These are phyloP conservation scores for Himalopsyche phryganea DNA, from an alignment of 1,140 invertebrate genomes.

Conservation along the genomic window DNA sequence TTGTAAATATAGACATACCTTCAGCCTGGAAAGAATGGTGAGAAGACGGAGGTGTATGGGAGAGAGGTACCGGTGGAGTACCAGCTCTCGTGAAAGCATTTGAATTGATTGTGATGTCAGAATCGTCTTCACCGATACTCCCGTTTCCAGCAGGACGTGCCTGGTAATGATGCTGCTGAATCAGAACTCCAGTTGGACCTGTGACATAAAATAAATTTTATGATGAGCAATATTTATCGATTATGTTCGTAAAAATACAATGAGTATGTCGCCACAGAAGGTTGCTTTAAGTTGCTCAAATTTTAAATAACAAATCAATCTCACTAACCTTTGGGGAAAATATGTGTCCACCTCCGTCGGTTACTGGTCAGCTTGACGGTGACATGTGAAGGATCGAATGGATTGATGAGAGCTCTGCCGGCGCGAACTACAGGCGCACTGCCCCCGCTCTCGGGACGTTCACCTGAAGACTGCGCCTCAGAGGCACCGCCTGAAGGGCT, in stretches of 20 bases:
- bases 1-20: conserved; percentile 5
- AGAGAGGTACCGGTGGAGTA: conserved; percentile 18
- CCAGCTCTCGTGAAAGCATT: conserved; percentile 8
- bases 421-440: conserved; percentile 58
- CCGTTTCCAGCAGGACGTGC: conserved; percentile 63
- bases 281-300: too few species aligned
- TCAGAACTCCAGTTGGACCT: conserved; percentile 83
- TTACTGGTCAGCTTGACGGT: conserved; percentile 96
- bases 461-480: conserved; percentile 3
- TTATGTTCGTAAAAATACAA: background rate
- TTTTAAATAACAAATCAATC: too few species aligned
- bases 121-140: conserved; percentile 13
- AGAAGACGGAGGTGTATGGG: conserved; percentile 17
- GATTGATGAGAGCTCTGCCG: conserved; percentile 84
- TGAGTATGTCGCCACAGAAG: conserved; percentile 4
- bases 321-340: conserved; percentile 85
- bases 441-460: conserved; percentile 3
- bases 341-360: conserved; percentile 94
- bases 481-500: background rate
- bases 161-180: conserved; percentile 92
- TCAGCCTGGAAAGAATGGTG: conserved; percentile 23
- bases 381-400: conserved; percentile 95
- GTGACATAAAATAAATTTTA: background rate
- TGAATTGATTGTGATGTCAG: conserved; percentile 2
- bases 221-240: too few species aligned